These are phyloP conservation scores for Labrus mixtus DNA, from an alignment of 2,113 vertebrate genomes.

Conservation along the genomic window DNA sequence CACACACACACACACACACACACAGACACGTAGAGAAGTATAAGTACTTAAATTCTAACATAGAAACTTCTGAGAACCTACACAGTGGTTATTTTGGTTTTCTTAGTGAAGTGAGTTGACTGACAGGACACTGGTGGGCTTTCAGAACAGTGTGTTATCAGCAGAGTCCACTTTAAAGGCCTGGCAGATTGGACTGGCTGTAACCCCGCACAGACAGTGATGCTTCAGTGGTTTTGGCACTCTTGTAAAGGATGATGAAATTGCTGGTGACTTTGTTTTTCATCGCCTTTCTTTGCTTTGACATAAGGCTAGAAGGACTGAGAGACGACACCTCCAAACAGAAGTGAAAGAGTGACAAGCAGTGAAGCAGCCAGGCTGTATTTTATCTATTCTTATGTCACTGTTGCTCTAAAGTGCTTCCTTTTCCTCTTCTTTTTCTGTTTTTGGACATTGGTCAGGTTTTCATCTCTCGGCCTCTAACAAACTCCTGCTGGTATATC, in stretches of 20 bases:
- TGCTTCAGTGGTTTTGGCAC: conserved; percentile 64
- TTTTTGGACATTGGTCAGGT: conserved; percentile 35
- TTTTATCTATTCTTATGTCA: conserved; percentile 31
- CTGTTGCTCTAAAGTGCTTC: not conserved
- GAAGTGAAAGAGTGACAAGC: conserved; percentile 45
- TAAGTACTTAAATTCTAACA: not conserved
- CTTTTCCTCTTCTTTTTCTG: not conserved
- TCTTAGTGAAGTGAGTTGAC: conserved; percentile 20
- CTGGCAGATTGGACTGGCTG: conserved; percentile 44
- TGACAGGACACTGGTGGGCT: conserved; percentile 36
- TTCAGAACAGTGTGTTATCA: conserved; percentile 53
- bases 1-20: conserved; percentile 11
- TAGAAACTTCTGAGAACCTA: conserved; percentile 4
- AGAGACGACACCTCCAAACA: conserved; percentile 57
- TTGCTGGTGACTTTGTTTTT: conserved; percentile 72
- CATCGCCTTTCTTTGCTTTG: conserved; percentile 61
- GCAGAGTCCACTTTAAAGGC: conserved; percentile 58
- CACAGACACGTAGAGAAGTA: not conserved
- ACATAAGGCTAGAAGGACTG: conserved; percentile 52
- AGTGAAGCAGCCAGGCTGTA: conserved; percentile 36
- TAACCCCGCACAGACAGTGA: conserved; percentile 56
- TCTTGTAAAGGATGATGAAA: conserved; percentile 71
- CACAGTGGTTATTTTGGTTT: conserved; percentile 29
- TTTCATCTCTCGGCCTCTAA: conserved; percentile 32
- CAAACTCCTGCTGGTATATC: conserved; percentile 40